Base-by-base conservation (phyloP, 2,888 invertebrate genomes). In the Macaria liturata region DNA sequence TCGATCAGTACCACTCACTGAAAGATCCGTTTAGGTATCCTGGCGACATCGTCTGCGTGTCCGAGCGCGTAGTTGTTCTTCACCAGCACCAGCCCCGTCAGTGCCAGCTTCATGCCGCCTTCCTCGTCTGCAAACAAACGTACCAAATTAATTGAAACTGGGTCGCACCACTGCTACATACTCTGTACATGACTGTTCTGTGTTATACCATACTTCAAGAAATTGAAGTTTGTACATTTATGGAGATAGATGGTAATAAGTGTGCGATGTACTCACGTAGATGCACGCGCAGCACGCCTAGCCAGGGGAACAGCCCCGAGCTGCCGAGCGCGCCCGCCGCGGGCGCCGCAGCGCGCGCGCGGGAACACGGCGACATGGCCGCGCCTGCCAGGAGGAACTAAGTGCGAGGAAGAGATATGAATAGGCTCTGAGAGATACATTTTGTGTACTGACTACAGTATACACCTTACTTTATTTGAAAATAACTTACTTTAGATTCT, bases 61-160 rank as follows among this genome's bases (percentile, higher is more conserved):
- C 68, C 81, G 20, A 88, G 65, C 0, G 79, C 83, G 53, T 70
- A 77, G 1, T 62, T 70, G 0, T 59, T 50, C 45, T 78, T 83
- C 3, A 88, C 66, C 34, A 87, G 64, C 9, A 86, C 70, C 0
- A 84, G 56, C 0, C 88, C 86, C 0, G 88, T 81, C 4, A 83
- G 9, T 0, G 80, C 86, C 30, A 84, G 60, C 49, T 66, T 68
- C 3, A 74, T 31, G 3, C 40, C n/a, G 4, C 30, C 7, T 7
- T 51, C 59, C 3, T 79, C 64, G 56, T 75, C 83, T 83, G 71
- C 0, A 64, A 49, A 3, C 4, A 8, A 2, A 49, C 30, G 31
- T 20, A 20, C 1, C 20, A 20, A 20, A 20, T 1, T 20, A 20
- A 20, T 20, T 20, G 20, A 20, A 20, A 20, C 20, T 20, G 20